A percentile compares a stretch with the other conserved stretches of the same genome.
Evolutionary conservation across 2,113 vertebrate genomes (phyloP).

Genomic region (Propithecus coquereli): DNA sequence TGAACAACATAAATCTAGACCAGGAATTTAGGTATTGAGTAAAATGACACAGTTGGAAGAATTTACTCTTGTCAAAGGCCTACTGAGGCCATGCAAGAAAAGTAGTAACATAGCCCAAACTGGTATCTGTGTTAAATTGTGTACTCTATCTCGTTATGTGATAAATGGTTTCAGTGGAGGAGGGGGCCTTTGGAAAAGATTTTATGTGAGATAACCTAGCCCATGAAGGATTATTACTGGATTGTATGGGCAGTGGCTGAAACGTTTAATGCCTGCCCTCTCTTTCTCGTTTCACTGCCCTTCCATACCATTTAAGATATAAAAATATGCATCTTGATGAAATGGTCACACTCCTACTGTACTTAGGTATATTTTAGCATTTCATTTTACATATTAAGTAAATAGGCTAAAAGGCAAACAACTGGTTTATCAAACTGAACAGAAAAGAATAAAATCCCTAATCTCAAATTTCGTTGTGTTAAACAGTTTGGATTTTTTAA

Average conservation of each 20-base stretch:
- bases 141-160: not conserved
- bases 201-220: not conserved
- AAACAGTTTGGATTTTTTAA: conserved; percentile 35
- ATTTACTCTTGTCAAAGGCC: not conserved
- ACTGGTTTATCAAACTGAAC: not conserved
- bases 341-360: not conserved
- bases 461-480: conserved; percentile 6
- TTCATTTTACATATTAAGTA: not conserved
- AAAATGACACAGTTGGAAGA: not conserved
- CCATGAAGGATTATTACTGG: not conserved
- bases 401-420: not conserved
- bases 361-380: not conserved
- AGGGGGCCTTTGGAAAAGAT: not conserved
- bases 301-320: not conserved
- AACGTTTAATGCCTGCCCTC: not conserved
- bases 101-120: not conserved
- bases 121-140: not conserved
- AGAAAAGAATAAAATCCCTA: conserved; percentile 8
- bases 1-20: not conserved
- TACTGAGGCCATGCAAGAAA: not conserved
- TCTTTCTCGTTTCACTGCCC: not conserved
- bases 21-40: not conserved
- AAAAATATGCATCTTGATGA: not conserved
- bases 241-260: not conserved
- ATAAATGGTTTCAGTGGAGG: not conserved